Evolutionary conservation across 2,113 vertebrate genomes (phyloP).

Genomic region (Penelope pileata): DNA sequence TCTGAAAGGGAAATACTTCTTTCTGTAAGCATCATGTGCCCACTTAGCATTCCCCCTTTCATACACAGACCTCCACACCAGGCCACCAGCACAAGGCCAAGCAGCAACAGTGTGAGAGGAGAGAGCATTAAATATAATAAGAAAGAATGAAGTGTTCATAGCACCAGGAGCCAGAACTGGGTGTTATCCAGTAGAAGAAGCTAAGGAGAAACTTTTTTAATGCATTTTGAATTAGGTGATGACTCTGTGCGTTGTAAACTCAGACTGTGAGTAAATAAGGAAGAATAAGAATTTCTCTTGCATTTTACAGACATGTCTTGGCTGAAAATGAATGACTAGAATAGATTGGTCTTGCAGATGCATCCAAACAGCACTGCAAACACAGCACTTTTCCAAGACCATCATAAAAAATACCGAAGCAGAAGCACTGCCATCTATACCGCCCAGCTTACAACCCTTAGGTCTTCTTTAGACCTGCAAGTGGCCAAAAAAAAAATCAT

Average conservation of each 20-base stretch:
- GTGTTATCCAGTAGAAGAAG: neutral
- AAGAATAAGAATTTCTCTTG: neutral
- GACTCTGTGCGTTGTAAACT: neutral
- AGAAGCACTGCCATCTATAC: neutral
- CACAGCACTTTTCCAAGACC: neutral
- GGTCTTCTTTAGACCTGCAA: neutral
- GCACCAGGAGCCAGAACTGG: neutral
- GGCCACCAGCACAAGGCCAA: neutral
- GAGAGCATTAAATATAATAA: neutral
- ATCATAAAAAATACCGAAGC: neutral
- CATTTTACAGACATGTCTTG: neutral
- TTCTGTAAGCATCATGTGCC: neutral
- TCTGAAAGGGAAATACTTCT: neutral
- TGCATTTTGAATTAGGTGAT: neutral
- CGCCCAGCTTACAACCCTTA: neutral
- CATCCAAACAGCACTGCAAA: neutral
- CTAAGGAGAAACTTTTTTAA: neutral
- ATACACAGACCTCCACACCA: neutral
- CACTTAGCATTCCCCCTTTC: neutral
- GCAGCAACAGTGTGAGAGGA: neutral
- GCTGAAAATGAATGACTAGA: neutral
- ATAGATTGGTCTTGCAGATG: neutral
- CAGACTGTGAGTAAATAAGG: neutral
- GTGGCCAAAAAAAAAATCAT: rapidly evolving
- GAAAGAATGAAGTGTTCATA: neutral